Evolutionary conservation across 2,113 vertebrate genomes (phyloP).

Genomic region (Phalacrocorax brasilianus): DNA sequence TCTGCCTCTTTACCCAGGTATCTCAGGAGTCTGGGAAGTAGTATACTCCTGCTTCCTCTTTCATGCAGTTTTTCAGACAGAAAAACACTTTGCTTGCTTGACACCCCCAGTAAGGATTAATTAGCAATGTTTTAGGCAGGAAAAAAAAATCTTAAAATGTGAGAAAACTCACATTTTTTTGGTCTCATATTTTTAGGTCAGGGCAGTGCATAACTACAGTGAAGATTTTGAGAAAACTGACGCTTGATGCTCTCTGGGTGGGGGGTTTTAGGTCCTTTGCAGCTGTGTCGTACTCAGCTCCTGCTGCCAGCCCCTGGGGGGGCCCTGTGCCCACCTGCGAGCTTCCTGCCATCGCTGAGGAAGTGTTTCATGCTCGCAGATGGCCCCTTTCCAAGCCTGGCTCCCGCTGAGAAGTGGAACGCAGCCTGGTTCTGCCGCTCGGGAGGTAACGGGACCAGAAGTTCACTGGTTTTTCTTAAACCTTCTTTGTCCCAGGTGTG

Average conservation of each 20-base stretch:
- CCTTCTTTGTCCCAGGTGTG: not conserved
- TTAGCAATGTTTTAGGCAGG: not conserved
- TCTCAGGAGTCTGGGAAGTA: not conserved
- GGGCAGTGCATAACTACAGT: not conserved
- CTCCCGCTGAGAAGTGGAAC: not conserved
- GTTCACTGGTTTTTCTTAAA: not conserved
- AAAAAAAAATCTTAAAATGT: not conserved
- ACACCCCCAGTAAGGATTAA: not conserved
- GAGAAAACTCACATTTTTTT: not conserved
- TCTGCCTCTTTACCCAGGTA: not conserved
- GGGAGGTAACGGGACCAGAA: not conserved
- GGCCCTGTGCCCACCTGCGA: not conserved
- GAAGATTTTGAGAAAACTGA: not conserved
- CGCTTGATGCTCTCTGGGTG: not conserved
- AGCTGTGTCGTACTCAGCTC: fast-evolving
- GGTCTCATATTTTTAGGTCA: not conserved
- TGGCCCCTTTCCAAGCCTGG: not conserved
- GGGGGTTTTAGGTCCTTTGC: not conserved
- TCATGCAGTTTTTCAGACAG: not conserved
- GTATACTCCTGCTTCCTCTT: not conserved
- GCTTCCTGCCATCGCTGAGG: not conserved
- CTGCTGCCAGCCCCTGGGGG: not conserved
- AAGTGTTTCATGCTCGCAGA: fast-evolving
- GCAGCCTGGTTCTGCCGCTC: too few species aligned
- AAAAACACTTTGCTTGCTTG: not conserved